Percentiles rank a stretch among this genome's conserved stretches.
phyloP scores from a whole-genome alignment of 2,888 invertebrate species.

The Ormyrus labotus region DNA sequence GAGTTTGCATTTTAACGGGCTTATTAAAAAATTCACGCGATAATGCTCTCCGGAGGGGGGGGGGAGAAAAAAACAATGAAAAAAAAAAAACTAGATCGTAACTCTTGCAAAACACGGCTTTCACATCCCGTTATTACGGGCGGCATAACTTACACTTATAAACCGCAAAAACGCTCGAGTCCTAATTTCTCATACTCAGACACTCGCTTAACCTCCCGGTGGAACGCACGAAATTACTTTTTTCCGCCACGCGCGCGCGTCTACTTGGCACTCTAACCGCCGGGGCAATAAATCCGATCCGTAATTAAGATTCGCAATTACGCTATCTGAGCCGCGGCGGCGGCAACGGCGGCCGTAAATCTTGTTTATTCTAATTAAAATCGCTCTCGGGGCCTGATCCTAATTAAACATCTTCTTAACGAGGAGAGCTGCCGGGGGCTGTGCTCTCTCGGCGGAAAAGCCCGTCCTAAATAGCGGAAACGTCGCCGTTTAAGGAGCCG shows the following conservation, averaged over 20 bases:
- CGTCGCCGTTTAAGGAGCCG: slow-evolving; percentile 32
- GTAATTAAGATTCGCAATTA: slow-evolving; percentile 57
- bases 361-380: slow-evolving; percentile 58
- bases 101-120: background rate
- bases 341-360: slow-evolving; percentile 34
- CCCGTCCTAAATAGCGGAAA: slow-evolving; percentile 49
- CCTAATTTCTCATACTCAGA: slow-evolving; percentile 11
- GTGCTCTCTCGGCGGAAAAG: slow-evolving; percentile 3
- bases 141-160: background rate
- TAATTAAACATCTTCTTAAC: slow-evolving; percentile 56
- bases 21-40: too few relatives aligned
- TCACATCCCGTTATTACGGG: slow-evolving; percentile 13
- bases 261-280: background rate
- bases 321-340: slow-evolving; percentile 31
- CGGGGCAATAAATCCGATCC: slow-evolving; percentile 48
- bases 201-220: background rate
- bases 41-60: too few relatives aligned
- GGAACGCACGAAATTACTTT: background rate
- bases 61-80: slow-evolving; percentile 1
- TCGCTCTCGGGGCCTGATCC: slow-evolving; percentile 44
- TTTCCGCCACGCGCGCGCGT: slow-evolving; percentile 13
- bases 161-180: slow-evolving; percentile 9
- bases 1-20: background rate
- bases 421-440: slow-evolving; percentile 17
- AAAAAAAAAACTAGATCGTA: background rate